Evolutionary conservation across 2,888 invertebrate genomes (phyloP), one percentile per base, ranked within the genome.

Genomic region (Anaspis maculata): DNA sequence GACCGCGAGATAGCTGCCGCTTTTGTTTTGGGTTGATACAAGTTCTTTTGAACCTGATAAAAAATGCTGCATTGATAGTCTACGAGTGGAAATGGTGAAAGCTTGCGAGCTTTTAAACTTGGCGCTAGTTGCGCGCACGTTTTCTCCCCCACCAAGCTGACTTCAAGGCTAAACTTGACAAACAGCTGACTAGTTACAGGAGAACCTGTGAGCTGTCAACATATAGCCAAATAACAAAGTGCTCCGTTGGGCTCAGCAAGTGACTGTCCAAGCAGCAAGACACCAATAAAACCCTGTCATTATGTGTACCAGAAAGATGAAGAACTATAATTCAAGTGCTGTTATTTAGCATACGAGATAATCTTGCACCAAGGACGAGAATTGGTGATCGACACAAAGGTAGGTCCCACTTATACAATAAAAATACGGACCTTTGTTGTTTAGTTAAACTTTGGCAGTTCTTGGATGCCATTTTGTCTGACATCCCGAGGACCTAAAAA

Each of bases 151-250:
- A 10, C 12, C 25, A 13, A 13, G 15, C 19, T 7, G 3, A 10
- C 6, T 21, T 24, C 33, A 30, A 37, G 37, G 33, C 36, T 35
- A 37, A 37, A 27, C 32, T 52, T 55, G 54, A 54, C 53, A 54
- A 57, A 57, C 57, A 57, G 57, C 58, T 58, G 58, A 58, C 52
- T 50, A 51, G 47, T 53, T 50, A 44, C 41, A 43, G 44, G 48
- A 41, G 46, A 51, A 46, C 52, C 42, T 45, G 45, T 37, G 43
- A 45, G 25, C 44, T 51, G 52, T 51, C 49, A 51, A 42, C 39
- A 42, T 30, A 42, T 30, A 2, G 10, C 14, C n/a, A 19, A 31
- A 39, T 33, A 45, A 46, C 41, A 46, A 42, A 37, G 27, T 37
- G 33, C 41, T 51, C 45, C 46, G 48, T 47, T 49, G 50, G 52